phyloP scores from a whole-genome alignment of 2,888 invertebrate species.

The Metalampra italica region DNA sequence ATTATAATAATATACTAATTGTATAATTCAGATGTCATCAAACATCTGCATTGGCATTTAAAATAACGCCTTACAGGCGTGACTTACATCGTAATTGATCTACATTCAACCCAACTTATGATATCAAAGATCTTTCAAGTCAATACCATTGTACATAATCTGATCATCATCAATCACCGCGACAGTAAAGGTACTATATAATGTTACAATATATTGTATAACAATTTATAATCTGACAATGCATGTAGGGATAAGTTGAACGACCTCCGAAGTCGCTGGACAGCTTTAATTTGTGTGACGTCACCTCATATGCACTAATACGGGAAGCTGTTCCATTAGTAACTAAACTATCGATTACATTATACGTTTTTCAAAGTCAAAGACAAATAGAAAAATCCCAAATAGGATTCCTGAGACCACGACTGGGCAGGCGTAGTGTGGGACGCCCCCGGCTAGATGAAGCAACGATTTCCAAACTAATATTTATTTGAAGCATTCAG shows the following conservation, averaged over 20 bases:
- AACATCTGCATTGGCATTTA: not conserved
- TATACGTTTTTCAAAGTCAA: too few relatives aligned
- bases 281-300: constrained; percentile 5
- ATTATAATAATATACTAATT: not conserved
- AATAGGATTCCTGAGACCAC: too few relatives aligned
- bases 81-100: not conserved
- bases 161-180: constrained; percentile 11
- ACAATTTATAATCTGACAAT: constrained; percentile 5
- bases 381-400: too few relatives aligned
- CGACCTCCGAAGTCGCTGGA: constrained; percentile 1
- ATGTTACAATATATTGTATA: too few relatives aligned
- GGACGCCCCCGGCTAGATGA: too few relatives aligned
- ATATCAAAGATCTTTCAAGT: not conserved
- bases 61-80: not conserved
- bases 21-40: not conserved
- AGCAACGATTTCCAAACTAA: too few relatives aligned
- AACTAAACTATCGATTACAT: too few relatives aligned
- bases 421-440: too few relatives aligned
- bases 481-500: too few relatives aligned
- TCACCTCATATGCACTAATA: constrained; percentile 8
- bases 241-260: constrained; percentile 1
- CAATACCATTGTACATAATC: not conserved
- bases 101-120: not conserved
- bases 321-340: constrained; percentile 1
- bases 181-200: too few relatives aligned